Evolutionary conservation across 2,797 vertebrate genomes (phyloP), one percentile per base, ranked within the genome.

Genomic region (Notolepis coatsorum): DNA sequence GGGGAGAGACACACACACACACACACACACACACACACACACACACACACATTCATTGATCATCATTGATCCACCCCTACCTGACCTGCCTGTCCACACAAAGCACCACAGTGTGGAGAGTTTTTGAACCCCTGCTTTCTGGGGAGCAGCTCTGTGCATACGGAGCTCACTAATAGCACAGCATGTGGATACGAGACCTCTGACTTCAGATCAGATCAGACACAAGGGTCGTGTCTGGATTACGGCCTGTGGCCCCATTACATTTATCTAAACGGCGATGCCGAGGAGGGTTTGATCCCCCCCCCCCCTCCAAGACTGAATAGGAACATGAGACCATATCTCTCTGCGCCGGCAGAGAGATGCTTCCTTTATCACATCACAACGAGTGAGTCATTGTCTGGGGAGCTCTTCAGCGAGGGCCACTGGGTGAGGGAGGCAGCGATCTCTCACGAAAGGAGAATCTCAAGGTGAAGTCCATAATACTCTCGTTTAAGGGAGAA

Each of bases 251-350:
- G 42, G 27, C 61, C 47, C 60, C 21, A 4, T 46, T 39, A 7
- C 15, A 41, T 55, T 77, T 15, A 64, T 73, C 65, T 69, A 58
- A 70, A 59, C 52, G 51, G 12, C 35, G 21, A 21, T 46, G 64
- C 61, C 53, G 61, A 74, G 51, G 21, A 50, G 52, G 20, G 18
- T 15, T 64, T 61, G 68, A 78, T 70, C 65, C 42, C 28, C 81
- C 63, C 49, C 54, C 21, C 43, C 45, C 12, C 27, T 17, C 8
- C 18, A 12, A 73, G 75, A 68, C 50, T 48, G 38, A 71, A 75
- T 84, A 18, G 61, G 71, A 70, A 71, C 27, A 54, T 33, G 21
- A 73, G 74, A 77, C 52, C 70, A 75, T 82, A 79, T 69, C 56
- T 65, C 37, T 68, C 46, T 12, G 7, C 50, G 73, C 73, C 71